These are phyloP conservation scores for Agrochola circellaris DNA, from an alignment of 2,888 invertebrate species.

Conservation along the genomic window DNA sequence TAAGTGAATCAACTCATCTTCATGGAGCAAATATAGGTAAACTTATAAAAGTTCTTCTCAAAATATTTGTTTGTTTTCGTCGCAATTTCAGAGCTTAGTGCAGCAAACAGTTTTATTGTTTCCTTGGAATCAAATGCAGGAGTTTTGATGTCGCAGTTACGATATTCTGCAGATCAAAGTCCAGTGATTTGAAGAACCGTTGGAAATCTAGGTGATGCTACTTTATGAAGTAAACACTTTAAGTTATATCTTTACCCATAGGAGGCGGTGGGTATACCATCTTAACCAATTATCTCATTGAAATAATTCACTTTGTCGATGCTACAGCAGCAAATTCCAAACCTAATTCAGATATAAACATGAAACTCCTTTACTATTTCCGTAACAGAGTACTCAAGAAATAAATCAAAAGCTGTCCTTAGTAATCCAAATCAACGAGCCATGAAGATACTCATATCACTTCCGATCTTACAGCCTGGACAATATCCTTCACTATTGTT, in stretches of 20 bases:
- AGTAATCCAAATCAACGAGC: slow-evolving; percentile 61
- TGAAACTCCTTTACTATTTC: slow-evolving; percentile 34
- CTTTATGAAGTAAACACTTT: not conserved
- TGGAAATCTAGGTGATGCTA: not conserved
- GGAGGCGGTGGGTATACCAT: not conserved
- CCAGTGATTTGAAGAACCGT: not conserved
- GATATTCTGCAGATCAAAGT: not conserved
- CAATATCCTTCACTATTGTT: slow-evolving; percentile 74
- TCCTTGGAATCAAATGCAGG: slow-evolving; percentile 2
- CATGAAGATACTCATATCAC: slow-evolving; percentile 70
- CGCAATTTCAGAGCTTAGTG: slow-evolving; percentile 11
- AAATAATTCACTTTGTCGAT: not conserved
- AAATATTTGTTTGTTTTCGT: slow-evolving; percentile 48
- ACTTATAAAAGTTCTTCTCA: slow-evolving; percentile 14
- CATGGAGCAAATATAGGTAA: not conserved
- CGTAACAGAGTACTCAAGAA: slow-evolving; percentile 39
- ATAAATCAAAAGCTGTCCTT: slow-evolving; percentile 56
- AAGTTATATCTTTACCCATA: not conserved
- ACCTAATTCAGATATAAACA: not conserved
- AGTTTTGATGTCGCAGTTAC: not conserved
- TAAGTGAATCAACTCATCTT: not conserved
- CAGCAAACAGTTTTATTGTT: slow-evolving; percentile 26
- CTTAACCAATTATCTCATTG: not conserved
- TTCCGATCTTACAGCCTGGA: slow-evolving; percentile 70
- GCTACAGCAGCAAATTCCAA: not conserved